A percentile compares a stretch with the other conserved stretches of the same genome.
Conservation (phyloP, 1,140 invertebrate species). For the Sogatella furcifera region DNA sequence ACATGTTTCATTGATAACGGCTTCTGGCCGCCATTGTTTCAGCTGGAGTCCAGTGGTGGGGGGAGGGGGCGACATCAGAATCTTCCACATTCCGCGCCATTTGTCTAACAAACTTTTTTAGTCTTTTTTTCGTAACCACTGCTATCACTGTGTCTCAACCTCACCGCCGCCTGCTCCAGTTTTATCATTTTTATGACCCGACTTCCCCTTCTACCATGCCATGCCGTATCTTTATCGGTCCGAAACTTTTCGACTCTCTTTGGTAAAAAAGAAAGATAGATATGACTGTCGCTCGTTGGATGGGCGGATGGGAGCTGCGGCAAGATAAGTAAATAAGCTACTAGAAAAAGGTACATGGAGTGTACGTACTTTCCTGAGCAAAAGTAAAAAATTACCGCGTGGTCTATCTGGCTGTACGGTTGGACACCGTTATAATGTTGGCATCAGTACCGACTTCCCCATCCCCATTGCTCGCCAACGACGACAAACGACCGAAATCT, state of each 20-base stretch:
- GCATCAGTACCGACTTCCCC: too few relatives aligned
- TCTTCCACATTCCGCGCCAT: slow-evolving; percentile 17
- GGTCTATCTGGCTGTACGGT: too few relatives aligned
- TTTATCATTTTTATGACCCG: slow-evolving; percentile 20
- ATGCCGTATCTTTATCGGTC: slow-evolving; percentile 14
- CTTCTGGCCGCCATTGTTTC: background rate
- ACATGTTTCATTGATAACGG: background rate
- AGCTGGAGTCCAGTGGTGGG: background rate
- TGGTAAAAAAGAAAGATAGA: slow-evolving; percentile 2
- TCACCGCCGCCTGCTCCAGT: background rate
- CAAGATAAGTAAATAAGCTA: slow-evolving; percentile 15
- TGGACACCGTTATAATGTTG: too few relatives aligned
- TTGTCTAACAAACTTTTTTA: slow-evolving; percentile 19
- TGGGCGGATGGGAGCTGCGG: too few relatives aligned
- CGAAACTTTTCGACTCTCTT: slow-evolving; percentile 7
- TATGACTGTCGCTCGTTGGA: background rate
- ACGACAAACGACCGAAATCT: too few relatives aligned
- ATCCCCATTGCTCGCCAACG: too few relatives aligned
- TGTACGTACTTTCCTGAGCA: too few relatives aligned
- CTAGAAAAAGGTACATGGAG: background rate
- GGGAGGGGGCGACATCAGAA: background rate
- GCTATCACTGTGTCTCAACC: too few relatives aligned
- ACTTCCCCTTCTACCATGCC: slow-evolving; percentile 12
- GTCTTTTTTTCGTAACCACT: slow-evolving; percentile 5
- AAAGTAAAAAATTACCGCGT: too few relatives aligned